A percentile compares a stretch with the other conserved stretches of the same genome.
Conservation (phyloP, 2,888 invertebrate genomes). For the Suillia variegata region DNA sequence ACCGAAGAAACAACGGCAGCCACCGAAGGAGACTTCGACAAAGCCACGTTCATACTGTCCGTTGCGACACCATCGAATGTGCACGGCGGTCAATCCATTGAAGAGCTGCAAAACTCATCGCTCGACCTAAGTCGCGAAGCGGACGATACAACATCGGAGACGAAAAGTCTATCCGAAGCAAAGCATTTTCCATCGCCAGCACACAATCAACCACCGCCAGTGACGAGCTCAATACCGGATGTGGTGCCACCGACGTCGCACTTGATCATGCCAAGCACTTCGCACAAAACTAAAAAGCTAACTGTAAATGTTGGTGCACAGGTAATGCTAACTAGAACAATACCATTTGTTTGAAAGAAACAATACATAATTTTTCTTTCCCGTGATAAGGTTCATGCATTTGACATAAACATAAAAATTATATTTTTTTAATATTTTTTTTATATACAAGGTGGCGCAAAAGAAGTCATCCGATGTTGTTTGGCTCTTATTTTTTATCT, state of each 20-base stretch:
- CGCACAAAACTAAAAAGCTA: constrained; percentile 26
- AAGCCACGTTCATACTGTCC: constrained; percentile 41
- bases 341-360: not conserved
- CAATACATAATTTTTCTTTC: too few species aligned
- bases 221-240: constrained; percentile 25
- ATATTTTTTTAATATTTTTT: too few species aligned
- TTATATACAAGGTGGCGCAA: too few species aligned
- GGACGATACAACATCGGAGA: not conserved
- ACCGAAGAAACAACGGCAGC: constrained; percentile 26
- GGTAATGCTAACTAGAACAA: constrained; percentile 23
- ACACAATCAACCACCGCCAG: constrained; percentile 28
- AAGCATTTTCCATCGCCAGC: constrained; percentile 44
- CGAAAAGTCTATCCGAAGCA: constrained; percentile 28
- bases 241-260: constrained; percentile 10
- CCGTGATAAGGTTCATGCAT: too few species aligned
- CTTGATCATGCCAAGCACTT: not conserved
- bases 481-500: too few species aligned
- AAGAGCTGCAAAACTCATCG: constrained; percentile 35
- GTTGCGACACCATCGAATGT: constrained; percentile 38
- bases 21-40: constrained; percentile 29
- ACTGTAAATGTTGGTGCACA: constrained; percentile 33
- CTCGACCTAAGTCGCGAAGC: constrained; percentile 29
- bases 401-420: too few species aligned
- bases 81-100: constrained; percentile 34
- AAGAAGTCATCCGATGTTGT: too few species aligned